Base-by-base conservation (phyloP, 92 coral and sea anemone genomes). In the Siderastrea radians region DNA sequence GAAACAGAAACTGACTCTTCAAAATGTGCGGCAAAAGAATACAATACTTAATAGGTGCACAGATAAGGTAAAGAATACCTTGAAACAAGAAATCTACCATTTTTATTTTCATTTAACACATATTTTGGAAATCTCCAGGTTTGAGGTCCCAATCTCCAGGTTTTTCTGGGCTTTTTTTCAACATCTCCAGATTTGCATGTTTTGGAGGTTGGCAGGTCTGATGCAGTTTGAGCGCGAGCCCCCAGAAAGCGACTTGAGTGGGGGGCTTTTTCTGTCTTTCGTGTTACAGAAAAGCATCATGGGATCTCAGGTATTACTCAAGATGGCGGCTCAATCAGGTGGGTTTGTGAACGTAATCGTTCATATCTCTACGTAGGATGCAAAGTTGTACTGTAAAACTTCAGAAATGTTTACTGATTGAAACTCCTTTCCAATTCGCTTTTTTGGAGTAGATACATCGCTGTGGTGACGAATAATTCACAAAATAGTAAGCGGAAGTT, bases 281-380 rank as follows among this genome's bases (percentile, higher is more conserved):
- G 16, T 6, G 9, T 67, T 44, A 6, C 72, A 38, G 61, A 72
- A 59, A 49, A 26, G 87, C 74, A 73, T 73, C 50, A 74, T 50
- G 80, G 87, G 87, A 58, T 15, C 43, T 4, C 19, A 16, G 63
- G 10, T 57, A 51, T 58, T 84, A 62, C 43, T 62, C 80, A 84
- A 84, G 54, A 84, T 84, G 87, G 87, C 87, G 72, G 80, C 58
- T 74, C 61, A 49, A 10, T 62, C 87, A 83, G 71, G 84, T 78
- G 43, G 53, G 78, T 71, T 2, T 8, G 73, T 11, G 11, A 8
- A 4, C 2, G 15, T 6, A 10, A 45, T 48, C 49, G 9, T 69
- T 2, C 3, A 1, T 69, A 3, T 13, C 51, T 69, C 3, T 15
- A 4, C 3, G 5, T 11, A 12, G 74, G 5, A 69, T 3, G 44